Percentiles rank a stretch among this genome's conserved stretches.
Conservation (phyloP, 2,888 invertebrate species). For the Drymonia ruficornis region DNA sequence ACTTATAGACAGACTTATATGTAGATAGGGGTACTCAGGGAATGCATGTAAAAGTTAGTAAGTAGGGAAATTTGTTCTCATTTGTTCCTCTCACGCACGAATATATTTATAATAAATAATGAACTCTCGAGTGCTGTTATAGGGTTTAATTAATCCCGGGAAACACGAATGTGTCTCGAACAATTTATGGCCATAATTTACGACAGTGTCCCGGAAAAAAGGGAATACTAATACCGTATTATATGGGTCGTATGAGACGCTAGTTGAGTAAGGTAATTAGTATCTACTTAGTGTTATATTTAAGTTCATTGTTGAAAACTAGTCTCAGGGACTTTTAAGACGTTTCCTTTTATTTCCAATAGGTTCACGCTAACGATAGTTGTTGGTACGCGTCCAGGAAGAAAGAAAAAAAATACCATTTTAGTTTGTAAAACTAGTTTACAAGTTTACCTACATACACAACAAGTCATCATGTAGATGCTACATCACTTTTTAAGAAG, state of each 20-base stretch:
- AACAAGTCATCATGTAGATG: too few species aligned
- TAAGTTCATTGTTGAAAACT: neutral
- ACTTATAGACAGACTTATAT: too few species aligned
- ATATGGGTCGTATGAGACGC: conserved; percentile 51
- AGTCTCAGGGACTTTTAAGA: neutral
- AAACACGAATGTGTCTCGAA: conserved; percentile 65
- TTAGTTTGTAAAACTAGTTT: too few species aligned
- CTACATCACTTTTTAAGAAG: too few species aligned
- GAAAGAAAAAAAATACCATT: too few species aligned
- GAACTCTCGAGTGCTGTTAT: conserved; percentile 54
- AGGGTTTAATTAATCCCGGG: conserved; percentile 75
- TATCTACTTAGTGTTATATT: conserved; percentile 6
- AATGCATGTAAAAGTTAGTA: neutral
- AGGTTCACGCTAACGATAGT: neutral
- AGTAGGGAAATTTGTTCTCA: neutral
- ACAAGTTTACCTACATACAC: too few species aligned
- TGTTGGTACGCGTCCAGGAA: neutral
- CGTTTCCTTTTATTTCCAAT: neutral
- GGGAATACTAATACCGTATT: conserved; percentile 66
- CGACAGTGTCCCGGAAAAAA: conserved; percentile 68
- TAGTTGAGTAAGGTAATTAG: conserved; percentile 26
- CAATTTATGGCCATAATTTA: conserved; percentile 80
- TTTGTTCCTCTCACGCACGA: conserved; percentile 7
- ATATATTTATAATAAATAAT: conserved; percentile 44
- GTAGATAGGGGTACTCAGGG: too few species aligned